phyloP scores from a whole-genome alignment of 1,140 invertebrate genomes.

The Samia ricini region DNA sequence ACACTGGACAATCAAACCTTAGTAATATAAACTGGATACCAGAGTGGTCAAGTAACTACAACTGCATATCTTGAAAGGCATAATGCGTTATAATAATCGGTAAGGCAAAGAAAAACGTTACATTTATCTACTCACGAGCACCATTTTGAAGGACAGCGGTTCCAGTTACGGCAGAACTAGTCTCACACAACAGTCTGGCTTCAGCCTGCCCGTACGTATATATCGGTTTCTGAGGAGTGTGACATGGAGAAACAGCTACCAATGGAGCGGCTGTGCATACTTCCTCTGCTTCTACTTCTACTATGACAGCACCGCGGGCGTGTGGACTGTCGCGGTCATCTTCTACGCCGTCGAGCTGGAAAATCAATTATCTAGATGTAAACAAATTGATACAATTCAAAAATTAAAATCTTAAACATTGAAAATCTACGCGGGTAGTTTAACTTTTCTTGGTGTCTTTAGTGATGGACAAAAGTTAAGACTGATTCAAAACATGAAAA shows the following conservation, averaged over 20 bases:
- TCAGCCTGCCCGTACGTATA: constrained; percentile 80
- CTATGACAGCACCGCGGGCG: constrained; percentile 78
- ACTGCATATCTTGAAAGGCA: too few species aligned
- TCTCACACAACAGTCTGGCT: constrained; percentile 63
- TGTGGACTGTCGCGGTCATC: constrained; percentile 76
- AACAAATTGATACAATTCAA: too few species aligned
- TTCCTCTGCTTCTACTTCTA: constrained; percentile 84
- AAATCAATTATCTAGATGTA: neutral
- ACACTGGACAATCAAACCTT: too few species aligned
- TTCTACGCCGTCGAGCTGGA: constrained; percentile 54
- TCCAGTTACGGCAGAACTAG: constrained; percentile 57
- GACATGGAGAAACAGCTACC: constrained; percentile 79
- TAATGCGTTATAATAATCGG: too few species aligned
- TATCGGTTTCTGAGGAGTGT: constrained; percentile 82
- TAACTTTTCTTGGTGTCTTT: too few species aligned
- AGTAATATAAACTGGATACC: too few species aligned
- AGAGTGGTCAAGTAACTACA: too few species aligned
- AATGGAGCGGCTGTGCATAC: constrained; percentile 83
- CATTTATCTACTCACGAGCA: constrained; percentile 38
- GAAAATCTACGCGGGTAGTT: too few species aligned
- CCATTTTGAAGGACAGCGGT: constrained; percentile 60
- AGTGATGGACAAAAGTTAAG: too few species aligned
- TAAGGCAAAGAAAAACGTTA: neutral
- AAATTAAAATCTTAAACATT: too few species aligned
- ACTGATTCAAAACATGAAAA: too few species aligned